Evolutionary conservation across 35 echinoderm and acorn worm species (phyloP), one percentile per base, ranked within the genome.

Genomic region (Apostichopus parvimensis): DNA sequence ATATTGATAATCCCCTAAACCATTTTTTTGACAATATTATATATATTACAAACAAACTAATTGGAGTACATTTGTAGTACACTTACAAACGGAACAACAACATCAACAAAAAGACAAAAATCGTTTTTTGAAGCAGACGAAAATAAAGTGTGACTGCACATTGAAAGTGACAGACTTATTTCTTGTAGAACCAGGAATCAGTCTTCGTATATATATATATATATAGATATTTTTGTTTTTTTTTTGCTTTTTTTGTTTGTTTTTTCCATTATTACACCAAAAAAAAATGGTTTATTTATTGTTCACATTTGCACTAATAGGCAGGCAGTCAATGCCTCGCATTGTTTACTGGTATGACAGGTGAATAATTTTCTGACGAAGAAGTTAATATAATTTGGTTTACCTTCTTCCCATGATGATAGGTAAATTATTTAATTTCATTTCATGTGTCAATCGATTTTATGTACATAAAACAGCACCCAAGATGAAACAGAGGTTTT

Each of bases 31-130:
- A 84, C 81, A 58, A 53, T 59, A 61, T 61, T 61, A 61, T 61
- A n/a, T 84, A 84, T 84, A 84, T 84, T 84, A 84, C 81, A 84
- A 82, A 59, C 55, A 84, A 84, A 58, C 53, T 4, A 75, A 7
- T 17, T 59, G 81, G 81, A 84, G 81, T 84, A 84, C 81, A 84
- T 18, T 84, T 60, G 11, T 22, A 75, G 11, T 58, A 84, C 54
- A 84, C 81, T 9, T 22, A 84, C 55, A 84, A 58, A 84, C n/a
- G 20, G 58, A 84, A 57, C n/a, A 75, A 75, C 71, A 8, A 61
- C 12, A 12, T 7, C 58, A 61, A 9, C 8, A 8, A 8, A 61
- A 61, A 9, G 58, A 61, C 12, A 12, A 61, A 61, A 45, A 45
- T 28, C 26, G 26, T 45, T 45, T 45, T 45, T 45, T 45, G 58